Base-by-base conservation (phyloP, 2,113 vertebrate species). In the Fulmarus glacialis region DNA sequence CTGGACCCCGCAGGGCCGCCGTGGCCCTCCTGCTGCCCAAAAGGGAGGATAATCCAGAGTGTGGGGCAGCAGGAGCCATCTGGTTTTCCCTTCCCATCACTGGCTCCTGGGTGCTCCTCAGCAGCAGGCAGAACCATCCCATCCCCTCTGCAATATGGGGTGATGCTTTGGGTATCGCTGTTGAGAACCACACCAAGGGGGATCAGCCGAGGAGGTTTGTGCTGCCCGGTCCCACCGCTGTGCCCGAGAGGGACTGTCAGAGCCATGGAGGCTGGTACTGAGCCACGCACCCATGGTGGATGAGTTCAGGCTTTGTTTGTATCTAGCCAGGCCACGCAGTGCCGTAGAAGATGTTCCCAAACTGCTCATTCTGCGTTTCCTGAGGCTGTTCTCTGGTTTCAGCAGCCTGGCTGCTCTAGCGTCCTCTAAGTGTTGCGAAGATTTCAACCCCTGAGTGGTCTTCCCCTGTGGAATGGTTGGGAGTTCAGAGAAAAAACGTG, bases 1-100 rank as follows among this genome's bases (percentile, higher is more conserved):
- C 47, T 72, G 77, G 84, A 58, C 5, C 9, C 8, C 0, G 0
- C 24, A 15, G 26, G 36, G 40, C 9, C 0, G 20, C 42, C 0
- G 0, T 15, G 15, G 11, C 59, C 16, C 36, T 82, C 17, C 48
- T 71, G 62, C 36, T 64, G 34, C 43, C 62, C 18, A 2, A 16
- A 68, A 29, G 19, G 17, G 34, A 58, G 40, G 15, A 26, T 30
- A 45, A 55, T 66, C 13, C 27, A 18, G 21, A 53, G 32, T 1
- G 0, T 55, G 68, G 52, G 45, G 27, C 3, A 3, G 15, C 32
- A 55, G 80, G 17, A 87, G 22, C 32, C 8, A 3, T 26, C 23
- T 47, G 67, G 3, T 70, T 83, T 83, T 82, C 64, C 23, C 22
- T 72, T 83, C 36, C 29, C 21, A 5, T 52, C 0, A 0, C 59